These are phyloP conservation scores for Galaxias olidus DNA, from an alignment of 2,797 vertebrate species.

Conservation along the genomic window DNA sequence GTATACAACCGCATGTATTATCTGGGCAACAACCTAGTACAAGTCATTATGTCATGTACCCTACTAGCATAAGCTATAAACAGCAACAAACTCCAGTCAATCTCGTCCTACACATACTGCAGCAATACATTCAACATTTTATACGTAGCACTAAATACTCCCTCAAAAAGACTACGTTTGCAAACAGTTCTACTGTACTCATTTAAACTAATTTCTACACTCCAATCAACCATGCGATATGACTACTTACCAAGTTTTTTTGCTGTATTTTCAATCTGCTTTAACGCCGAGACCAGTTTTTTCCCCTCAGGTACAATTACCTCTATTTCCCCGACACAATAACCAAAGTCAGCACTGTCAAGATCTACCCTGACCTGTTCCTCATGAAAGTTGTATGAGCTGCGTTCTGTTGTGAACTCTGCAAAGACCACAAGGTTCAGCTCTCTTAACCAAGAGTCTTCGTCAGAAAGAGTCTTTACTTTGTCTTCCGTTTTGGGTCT, in stretches of 20 bases:
- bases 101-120: too few species aligned
- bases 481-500: constrained; percentile 16
- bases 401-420: constrained; percentile 70
- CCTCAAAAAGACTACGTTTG: too few species aligned
- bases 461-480: constrained; percentile 12
- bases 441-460: constrained; percentile 59
- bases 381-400: constrained; percentile 63
- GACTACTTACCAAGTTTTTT: constrained; percentile 72
- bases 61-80: too few species aligned
- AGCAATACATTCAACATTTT: too few species aligned
- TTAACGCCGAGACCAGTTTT: constrained; percentile 65
- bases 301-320: constrained; percentile 71
- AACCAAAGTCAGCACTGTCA: constrained; percentile 79
- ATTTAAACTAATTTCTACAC: too few species aligned
- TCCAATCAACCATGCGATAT: too few species aligned
- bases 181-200: too few species aligned
- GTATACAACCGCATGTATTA: too few species aligned
- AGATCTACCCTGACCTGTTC: constrained; percentile 72
- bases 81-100: too few species aligned
- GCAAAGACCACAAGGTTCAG: constrained; percentile 73
- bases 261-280: constrained; percentile 68
- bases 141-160: too few species aligned
- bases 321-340: constrained; percentile 79
- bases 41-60: too few species aligned
- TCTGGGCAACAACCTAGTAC: too few species aligned